Percentiles rank a stretch among this genome's conserved stretches.
Conservation (phyloP, 2,888 invertebrate genomes). For the Rotaria sp. region DNA sequence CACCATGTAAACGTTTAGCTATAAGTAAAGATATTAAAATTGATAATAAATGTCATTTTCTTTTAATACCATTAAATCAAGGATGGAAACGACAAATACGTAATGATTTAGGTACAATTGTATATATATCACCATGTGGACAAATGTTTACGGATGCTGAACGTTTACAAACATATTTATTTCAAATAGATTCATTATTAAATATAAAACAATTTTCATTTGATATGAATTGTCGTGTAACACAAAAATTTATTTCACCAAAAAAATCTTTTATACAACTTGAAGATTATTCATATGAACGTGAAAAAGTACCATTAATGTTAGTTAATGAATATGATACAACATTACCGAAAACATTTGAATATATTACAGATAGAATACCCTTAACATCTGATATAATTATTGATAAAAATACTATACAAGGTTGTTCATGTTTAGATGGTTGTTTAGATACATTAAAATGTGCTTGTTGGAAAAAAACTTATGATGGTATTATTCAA, state of each 20-base stretch:
- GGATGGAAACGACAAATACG: conserved; percentile 40
- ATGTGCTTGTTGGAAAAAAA: conserved; percentile 82
- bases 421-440: conserved; percentile 83
- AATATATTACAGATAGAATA: conserved; percentile 74
- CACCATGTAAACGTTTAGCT: conserved; percentile 25
- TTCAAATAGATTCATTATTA: conserved; percentile 1
- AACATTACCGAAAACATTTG: conserved; percentile 73
- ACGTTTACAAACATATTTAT: not conserved
- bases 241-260: conserved; percentile 14
- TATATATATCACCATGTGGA: conserved; percentile 39
- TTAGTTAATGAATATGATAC: conserved; percentile 82
- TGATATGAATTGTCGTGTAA: conserved; percentile 6
- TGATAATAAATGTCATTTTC: conserved; percentile 28
- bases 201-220: not conserved
- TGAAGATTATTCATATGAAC: conserved; percentile 68
- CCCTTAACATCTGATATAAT: conserved; percentile 62
- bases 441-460: conserved; percentile 80
- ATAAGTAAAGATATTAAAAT: not conserved
- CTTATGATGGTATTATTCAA: conserved; percentile 66
- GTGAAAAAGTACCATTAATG: conserved; percentile 78
- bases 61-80: conserved; percentile 37
- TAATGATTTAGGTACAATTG: conserved; percentile 29
- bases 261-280: not conserved
- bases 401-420: conserved; percentile 74
- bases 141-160: conserved; percentile 12